A percentile compares a stretch with the other conserved stretches of the same genome.
Evolutionary conservation across 2,113 vertebrate species (phyloP).

Genomic region (Ceyx melanurus): DNA sequence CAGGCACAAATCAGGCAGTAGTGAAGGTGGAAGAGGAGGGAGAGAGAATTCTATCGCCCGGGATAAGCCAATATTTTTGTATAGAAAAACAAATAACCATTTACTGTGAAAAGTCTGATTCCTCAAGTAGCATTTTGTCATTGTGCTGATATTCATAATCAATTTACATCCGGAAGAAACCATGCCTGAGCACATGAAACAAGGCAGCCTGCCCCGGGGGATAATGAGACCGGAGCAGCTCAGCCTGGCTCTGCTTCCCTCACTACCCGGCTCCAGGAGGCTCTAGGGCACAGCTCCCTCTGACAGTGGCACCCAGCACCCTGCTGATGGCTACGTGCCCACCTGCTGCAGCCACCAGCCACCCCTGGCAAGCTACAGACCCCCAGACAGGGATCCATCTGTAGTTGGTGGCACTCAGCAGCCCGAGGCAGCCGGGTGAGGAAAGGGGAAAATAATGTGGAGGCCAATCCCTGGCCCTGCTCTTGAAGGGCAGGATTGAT

Average conservation of each 20-base stretch:
- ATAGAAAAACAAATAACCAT: slow-evolving; percentile 34
- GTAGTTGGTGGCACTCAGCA: accelerated
- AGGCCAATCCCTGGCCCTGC: neutral
- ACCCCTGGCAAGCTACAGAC: neutral
- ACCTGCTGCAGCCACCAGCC: neutral
- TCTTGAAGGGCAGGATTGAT: neutral
- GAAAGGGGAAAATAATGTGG: neutral
- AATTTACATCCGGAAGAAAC: slow-evolving; percentile 40
- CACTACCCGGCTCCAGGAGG: neutral
- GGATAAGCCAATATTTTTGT: slow-evolving; percentile 12
- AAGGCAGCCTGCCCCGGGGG: neutral
- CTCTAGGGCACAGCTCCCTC: neutral
- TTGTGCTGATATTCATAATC: slow-evolving; percentile 23
- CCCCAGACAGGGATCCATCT: neutral
- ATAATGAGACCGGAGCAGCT: slow-evolving; percentile 5
- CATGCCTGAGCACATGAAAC: neutral
- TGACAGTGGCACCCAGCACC: neutral
- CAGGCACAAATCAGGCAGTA: slow-evolving; percentile 37
- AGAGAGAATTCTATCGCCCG: neutral
- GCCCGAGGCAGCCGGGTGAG: neutral
- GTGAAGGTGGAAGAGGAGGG: neutral
- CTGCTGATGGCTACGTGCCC: neutral
- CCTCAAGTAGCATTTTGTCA: slow-evolving; percentile 33
- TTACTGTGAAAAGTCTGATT: slow-evolving; percentile 37
- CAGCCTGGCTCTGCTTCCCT: neutral